phyloP scores from a whole-genome alignment of 2,797 vertebrate genomes.

The Diplodus sargus region DNA sequence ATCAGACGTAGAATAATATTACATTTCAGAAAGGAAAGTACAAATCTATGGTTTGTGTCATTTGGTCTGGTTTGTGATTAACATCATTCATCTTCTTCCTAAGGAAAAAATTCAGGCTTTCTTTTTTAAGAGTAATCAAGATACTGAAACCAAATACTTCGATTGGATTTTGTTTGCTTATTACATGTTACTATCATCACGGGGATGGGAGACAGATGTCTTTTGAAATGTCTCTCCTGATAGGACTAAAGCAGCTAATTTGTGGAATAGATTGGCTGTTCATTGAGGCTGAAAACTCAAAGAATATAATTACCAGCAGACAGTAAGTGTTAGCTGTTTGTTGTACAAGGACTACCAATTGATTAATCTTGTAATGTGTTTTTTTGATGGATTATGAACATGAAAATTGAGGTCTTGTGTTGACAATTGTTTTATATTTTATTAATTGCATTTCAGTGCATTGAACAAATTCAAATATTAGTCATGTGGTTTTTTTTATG shows the following conservation, averaged over 20 bases:
- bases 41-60: background rate
- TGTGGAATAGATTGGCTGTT: slow-evolving; percentile 49
- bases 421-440: slow-evolving; percentile 4
- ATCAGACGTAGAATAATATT: background rate
- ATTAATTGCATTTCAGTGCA: background rate
- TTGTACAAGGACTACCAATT: background rate
- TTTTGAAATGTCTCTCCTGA: slow-evolving; percentile 7
- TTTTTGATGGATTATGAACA: slow-evolving; percentile 1
- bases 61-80: background rate
- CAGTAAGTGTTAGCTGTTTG: background rate
- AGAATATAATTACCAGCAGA: slow-evolving; percentile 42
- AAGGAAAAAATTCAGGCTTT: background rate
- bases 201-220: slow-evolving; percentile 3
- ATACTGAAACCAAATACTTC: slow-evolving; percentile 3
- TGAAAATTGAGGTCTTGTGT: background rate
- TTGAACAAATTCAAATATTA: background rate
- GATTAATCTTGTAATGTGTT: background rate
- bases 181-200: slow-evolving; percentile 23
- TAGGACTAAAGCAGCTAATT: slow-evolving; percentile 41
- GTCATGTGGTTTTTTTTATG: background rate
- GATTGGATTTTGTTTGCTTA: slow-evolving; percentile 29
- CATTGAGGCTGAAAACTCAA: slow-evolving; percentile 45
- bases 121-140: background rate
- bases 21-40: background rate
- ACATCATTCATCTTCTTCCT: slow-evolving; percentile 1